Evolutionary conservation across 2,888 invertebrate genomes (phyloP).

Genomic region (Amphipoea lucens): DNA sequence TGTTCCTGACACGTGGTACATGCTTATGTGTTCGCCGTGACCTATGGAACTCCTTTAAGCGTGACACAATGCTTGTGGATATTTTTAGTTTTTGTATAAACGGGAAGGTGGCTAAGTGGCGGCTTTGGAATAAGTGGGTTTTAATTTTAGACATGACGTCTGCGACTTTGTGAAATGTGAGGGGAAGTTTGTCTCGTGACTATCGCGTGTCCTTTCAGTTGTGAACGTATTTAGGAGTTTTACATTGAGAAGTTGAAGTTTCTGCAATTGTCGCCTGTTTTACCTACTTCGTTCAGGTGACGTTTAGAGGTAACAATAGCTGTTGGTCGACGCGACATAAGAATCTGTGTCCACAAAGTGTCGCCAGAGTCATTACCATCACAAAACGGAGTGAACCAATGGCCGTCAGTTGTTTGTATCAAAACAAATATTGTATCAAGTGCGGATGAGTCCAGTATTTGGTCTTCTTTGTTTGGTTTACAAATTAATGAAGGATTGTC

Average conservation of each 20-base stretch:
- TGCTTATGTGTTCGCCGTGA: conserved; percentile 86
- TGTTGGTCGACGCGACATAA: conserved; percentile 62
- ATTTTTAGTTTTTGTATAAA: conserved; percentile 89
- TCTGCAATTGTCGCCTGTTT: conserved; percentile 34
- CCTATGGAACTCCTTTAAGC: conserved; percentile 89
- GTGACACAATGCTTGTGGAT: conserved; percentile 88
- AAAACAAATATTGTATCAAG: conserved; percentile 89
- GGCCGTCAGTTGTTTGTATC: conserved; percentile 88
- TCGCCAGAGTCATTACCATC: conserved; percentile 85
- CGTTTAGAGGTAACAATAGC: conserved; percentile 71
- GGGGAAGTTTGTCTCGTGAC: conserved; percentile 88
- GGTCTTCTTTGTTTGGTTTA: conserved; percentile 83
- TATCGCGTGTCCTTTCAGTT: conserved; percentile 84
- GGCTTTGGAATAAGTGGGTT: conserved; percentile 89
- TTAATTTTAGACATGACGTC: conserved; percentile 90
- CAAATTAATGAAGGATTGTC: conserved; percentile 88
- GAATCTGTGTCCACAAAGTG: conserved; percentile 82
- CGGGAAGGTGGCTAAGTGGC: conserved; percentile 90
- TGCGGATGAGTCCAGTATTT: conserved; percentile 87
- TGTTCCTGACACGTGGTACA: conserved; percentile 90
- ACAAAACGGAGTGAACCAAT: conserved; percentile 85
- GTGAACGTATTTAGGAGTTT: conserved; percentile 75
- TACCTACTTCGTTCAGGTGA: conserved; percentile 40
- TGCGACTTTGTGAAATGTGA: conserved; percentile 83
- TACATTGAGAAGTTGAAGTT: conserved; percentile 16